Evolutionary conservation across 2,888 invertebrate genomes (phyloP).

Genomic region (Lepidocyrtoides sp.): DNA sequence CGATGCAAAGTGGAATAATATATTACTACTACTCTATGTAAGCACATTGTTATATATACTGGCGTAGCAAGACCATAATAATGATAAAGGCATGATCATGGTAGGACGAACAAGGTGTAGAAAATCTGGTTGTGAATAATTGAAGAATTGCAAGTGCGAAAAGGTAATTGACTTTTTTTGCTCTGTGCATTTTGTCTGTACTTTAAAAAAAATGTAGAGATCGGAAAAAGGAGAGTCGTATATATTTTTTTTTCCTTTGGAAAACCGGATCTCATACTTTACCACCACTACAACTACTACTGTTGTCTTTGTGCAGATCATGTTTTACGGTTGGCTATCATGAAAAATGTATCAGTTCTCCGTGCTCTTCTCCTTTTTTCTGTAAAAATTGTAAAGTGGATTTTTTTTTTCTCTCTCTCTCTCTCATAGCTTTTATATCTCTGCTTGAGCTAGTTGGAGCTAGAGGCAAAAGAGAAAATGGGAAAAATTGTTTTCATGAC

Average conservation of each 20-base stretch:
- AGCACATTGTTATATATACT: not conserved
- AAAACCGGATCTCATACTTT: too few relatives aligned
- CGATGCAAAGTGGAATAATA: too few relatives aligned
- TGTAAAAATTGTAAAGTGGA: not conserved
- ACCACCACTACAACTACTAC: too few relatives aligned
- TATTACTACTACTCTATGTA: not conserved
- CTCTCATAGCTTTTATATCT: too few relatives aligned
- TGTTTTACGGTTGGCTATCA: not conserved
- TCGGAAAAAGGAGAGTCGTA: too few relatives aligned
- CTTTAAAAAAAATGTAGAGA: not conserved
- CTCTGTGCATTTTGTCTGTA: too few relatives aligned
- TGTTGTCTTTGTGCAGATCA: not conserved
- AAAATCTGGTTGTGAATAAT: conserved; percentile 46
- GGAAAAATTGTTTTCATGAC: not conserved
- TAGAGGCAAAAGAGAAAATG: not conserved
- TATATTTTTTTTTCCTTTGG: not conserved
- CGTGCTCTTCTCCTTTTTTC: not conserved
- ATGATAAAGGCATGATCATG: not conserved
- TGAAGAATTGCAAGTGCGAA: conserved; percentile 23
- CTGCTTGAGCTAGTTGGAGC: too few relatives aligned
- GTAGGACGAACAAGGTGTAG: not conserved
- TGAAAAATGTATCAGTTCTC: not conserved
- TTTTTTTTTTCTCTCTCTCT: not conserved
- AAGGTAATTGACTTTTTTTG: conserved; percentile 25
- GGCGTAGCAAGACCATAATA: not conserved